Evolutionary conservation across 2,797 vertebrate species (phyloP).

Genomic region (Semaprochilodus insignis): DNA sequence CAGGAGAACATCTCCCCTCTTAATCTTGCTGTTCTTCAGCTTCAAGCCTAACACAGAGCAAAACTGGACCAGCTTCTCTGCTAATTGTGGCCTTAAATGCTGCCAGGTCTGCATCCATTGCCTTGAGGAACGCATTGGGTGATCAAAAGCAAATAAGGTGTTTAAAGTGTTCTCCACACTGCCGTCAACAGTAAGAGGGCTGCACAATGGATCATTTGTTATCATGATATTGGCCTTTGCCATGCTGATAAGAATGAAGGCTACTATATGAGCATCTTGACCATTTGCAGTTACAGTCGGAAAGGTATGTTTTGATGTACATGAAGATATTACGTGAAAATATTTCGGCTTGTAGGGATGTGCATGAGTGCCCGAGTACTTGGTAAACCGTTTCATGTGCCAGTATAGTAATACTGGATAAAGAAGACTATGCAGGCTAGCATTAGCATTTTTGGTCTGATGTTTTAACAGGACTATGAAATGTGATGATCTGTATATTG

Average conservation of each 20-base stretch:
- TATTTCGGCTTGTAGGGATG: background rate
- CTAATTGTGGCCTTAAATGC: constrained; percentile 15
- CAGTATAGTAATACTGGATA: too few species aligned
- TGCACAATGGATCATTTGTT: background rate
- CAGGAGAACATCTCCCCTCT: constrained; percentile 47
- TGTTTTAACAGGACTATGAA: too few species aligned
- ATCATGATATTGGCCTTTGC: background rate
- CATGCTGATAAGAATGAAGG: background rate
- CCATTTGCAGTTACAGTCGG: background rate
- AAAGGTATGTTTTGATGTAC: background rate
- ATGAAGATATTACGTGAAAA: background rate
- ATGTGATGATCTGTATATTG: too few species aligned
- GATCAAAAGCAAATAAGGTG: background rate
- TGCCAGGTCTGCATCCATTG: constrained; percentile 11
- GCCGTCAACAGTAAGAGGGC: background rate
- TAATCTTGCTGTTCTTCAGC: constrained; percentile 33
- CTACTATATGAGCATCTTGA: background rate
- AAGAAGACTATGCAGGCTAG: too few species aligned
- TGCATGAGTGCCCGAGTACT: too few species aligned
- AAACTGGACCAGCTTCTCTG: constrained; percentile 48
- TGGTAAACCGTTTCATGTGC: too few species aligned
- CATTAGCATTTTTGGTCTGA: too few species aligned
- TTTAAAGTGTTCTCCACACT: background rate
- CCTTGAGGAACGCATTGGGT: too few species aligned
- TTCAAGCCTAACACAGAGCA: constrained; percentile 60